Evolutionary conservation across 2,797 vertebrate genomes (phyloP), one percentile per base, ranked within the genome.

Genomic region (Phataginus tetradactyla): DNA sequence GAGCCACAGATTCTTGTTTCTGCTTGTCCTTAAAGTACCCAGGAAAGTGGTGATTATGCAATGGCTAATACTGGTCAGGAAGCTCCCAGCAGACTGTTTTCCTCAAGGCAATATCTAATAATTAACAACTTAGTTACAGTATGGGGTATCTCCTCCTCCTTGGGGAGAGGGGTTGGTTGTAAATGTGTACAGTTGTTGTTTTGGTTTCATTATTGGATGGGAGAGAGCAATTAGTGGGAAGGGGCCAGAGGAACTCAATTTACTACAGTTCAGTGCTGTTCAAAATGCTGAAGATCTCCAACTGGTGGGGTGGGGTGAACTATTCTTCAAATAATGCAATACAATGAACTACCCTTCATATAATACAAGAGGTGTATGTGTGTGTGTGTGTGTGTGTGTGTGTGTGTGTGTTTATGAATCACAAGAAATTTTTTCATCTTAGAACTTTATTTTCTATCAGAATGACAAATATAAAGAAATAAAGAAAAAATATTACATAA

Each of bases 401-500:
- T 27, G 23, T 45, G 0, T 32, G 11, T 20, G 9, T 37, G 25
- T 78, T 9, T 64, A 12, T 49, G 23, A 77, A 63, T 74, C 66
- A 83, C 7, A 79, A 59, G 9, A 49, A 69, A 45, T 79, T 42
- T 83, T 83, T 49, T 84, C 23, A 86, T 27, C 3, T 87, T 78
- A 59, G 14, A 86, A 90, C 1, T 72, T 37, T 53, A 64, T 57
- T 81, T 90, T 10, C 14, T 94, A 27, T 55, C 18, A 94, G 15
- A 93, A 90, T 66, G 45, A 72, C 32, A 75, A 17, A 90, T 34
- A 63, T 74, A 83, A 74, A 88, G 3, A 3, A 79, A 51, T 92
- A 84, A 75, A 59, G 37, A 51, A 55, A 69, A 57, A 42, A 9
- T 7, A 51, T 8, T 45, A 23, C 9, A 27, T 81, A 92, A 90